Conservation (phyloP, 2,797 vertebrate species). For the Gadopsis bispinosus region DNA sequence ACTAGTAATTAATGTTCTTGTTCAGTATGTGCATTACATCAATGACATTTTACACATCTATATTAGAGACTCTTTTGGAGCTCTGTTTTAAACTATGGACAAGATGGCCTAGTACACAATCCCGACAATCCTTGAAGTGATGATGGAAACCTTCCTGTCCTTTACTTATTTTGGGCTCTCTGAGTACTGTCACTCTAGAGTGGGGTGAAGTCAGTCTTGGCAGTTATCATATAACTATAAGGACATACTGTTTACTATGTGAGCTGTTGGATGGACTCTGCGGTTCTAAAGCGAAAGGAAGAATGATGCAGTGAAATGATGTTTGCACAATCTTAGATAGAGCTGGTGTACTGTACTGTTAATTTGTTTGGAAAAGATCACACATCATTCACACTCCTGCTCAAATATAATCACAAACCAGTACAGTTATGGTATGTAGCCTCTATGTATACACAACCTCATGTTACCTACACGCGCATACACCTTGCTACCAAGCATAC, state of each 20-base stretch:
- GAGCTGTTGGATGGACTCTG: slow-evolving; percentile 64
- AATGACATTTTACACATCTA: slow-evolving; percentile 35
- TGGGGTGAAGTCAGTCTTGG: slow-evolving; percentile 65
- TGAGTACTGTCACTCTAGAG: slow-evolving; percentile 63
- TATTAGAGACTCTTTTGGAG: slow-evolving; percentile 58
- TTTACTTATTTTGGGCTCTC: slow-evolving; percentile 42
- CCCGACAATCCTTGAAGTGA: slow-evolving; percentile 57
- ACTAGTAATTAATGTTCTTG: slow-evolving; percentile 45
- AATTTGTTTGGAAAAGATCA: slow-evolving; percentile 33
- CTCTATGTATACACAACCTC: slow-evolving; percentile 39
- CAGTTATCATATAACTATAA: slow-evolving; percentile 85
- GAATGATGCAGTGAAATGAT: slow-evolving; percentile 58
- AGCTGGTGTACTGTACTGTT: slow-evolving; percentile 56
- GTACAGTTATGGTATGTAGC: slow-evolving; percentile 69
- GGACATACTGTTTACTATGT: slow-evolving; percentile 74
- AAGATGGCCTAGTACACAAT: slow-evolving; percentile 36
- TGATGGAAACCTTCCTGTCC: slow-evolving; percentile 41
- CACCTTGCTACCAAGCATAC: slow-evolving; percentile 42
- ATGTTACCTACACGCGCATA: slow-evolving; percentile 45
- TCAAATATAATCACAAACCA: slow-evolving; percentile 50
- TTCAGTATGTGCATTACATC: slow-evolving; percentile 40
- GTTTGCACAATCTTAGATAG: slow-evolving; percentile 69
- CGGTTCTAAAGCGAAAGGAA: slow-evolving; percentile 42
- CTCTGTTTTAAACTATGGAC: slow-evolving; percentile 42
- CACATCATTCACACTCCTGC: slow-evolving; percentile 18